A percentile compares a stretch with the other conserved stretches of the same genome.
Evolutionary conservation across 2,797 vertebrate species (phyloP).

Genomic region (Triplophysa yarkandensis): DNA sequence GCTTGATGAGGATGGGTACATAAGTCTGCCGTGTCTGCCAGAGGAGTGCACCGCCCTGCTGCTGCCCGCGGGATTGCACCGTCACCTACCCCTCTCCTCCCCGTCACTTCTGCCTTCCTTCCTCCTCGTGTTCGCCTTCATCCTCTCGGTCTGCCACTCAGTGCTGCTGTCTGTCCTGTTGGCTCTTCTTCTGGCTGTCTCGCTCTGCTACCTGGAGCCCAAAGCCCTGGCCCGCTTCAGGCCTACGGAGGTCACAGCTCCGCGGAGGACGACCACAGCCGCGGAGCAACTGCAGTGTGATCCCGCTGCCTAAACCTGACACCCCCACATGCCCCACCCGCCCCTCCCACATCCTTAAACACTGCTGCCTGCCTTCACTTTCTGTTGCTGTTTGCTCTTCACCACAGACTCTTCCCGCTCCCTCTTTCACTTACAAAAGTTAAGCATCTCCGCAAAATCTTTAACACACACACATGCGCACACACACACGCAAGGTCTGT

Average conservation of each 20-base stretch:
- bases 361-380: conserved; percentile 52
- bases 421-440: too few species aligned
- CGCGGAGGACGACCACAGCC: conserved; percentile 2
- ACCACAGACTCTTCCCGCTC: conserved; percentile 13
- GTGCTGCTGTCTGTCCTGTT: conserved; percentile 85
- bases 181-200: conserved; percentile 90
- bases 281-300: conserved; percentile 82
- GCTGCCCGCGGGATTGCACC: conserved; percentile 70
- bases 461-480: not conserved
- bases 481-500: not conserved
- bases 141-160: conserved; percentile 90
- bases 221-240: conserved; percentile 70
- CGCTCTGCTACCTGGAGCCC: conserved; percentile 90
- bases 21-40: conserved; percentile 69
- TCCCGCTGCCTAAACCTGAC: conserved; percentile 70
- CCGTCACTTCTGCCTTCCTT: conserved; percentile 88
- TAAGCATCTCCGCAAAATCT: too few species aligned
- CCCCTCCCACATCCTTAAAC: conserved; percentile 28
- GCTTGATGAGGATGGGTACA: conserved; percentile 9
- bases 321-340: too few species aligned
- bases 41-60: conserved; percentile 72
- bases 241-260: conserved; percentile 48
- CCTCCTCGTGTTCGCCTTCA: conserved; percentile 85
- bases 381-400: conserved; percentile 29
- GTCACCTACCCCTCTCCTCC: conserved; percentile 81